phyloP scores from a whole-genome alignment of 2,797 vertebrate species.

The Oreochromis grahami region DNA sequence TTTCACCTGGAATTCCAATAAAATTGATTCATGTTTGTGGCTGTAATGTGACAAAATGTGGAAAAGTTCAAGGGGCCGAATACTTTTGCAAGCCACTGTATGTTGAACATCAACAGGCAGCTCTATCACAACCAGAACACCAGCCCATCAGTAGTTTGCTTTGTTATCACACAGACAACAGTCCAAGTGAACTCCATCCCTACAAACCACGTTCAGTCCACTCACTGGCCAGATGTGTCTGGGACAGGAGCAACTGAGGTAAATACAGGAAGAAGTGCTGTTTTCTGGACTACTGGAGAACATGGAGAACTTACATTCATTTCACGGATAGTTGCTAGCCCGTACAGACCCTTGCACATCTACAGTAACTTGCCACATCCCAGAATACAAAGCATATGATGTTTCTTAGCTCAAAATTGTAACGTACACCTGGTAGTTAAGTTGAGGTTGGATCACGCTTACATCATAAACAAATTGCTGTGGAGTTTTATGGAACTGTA shows the following conservation, averaged over 20 bases:
- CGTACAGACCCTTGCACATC: not conserved
- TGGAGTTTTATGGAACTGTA: not conserved
- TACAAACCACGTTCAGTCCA: not conserved
- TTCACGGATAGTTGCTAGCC: not conserved
- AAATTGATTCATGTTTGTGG: no score
- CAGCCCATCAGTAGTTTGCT: not conserved
- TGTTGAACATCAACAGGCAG: not conserved
- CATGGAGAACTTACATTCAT: no score
- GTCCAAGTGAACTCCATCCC: not conserved
- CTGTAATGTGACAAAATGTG: no score
- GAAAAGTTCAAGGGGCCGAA: no score
- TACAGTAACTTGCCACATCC: not conserved
- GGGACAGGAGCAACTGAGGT: not conserved
- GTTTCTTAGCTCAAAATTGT: not conserved
- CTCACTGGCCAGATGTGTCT: not conserved
- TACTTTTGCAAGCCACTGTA: not conserved
- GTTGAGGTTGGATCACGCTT: not conserved
- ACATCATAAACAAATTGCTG: not conserved
- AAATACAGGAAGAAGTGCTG: not conserved
- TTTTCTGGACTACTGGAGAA: no score
- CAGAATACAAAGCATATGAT: not conserved
- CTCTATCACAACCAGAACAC: not conserved
- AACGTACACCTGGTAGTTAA: accelerated
- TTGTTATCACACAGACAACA: not conserved
- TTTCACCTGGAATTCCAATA: no score